phyloP scores from a whole-genome alignment of 2,113 vertebrate species.

The Carlito syrichta region DNA sequence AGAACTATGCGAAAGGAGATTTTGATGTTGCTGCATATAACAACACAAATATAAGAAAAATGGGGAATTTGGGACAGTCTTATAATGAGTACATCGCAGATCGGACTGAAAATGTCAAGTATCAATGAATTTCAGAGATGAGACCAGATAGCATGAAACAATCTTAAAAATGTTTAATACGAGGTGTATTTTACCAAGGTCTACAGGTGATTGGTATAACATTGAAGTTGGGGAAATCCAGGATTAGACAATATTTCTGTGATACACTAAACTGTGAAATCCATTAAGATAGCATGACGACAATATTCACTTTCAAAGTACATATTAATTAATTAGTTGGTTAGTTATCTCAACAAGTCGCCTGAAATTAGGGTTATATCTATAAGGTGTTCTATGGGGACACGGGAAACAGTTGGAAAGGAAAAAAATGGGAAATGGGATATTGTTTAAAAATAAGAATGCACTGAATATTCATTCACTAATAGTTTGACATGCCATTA shows the following conservation, averaged over 20 bases:
- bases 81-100: neutral
- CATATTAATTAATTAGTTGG: neutral
- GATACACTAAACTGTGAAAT: neutral
- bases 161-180: constrained; percentile 1
- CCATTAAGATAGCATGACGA: neutral
- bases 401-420: neutral
- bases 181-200: neutral
- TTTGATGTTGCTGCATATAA: neutral
- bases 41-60: neutral
- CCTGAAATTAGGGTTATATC: neutral
- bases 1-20: neutral
- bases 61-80: neutral
- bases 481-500: constrained; percentile 13
- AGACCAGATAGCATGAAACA: neutral
- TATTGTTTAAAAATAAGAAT: neutral
- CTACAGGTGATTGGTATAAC: neutral
- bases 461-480: neutral
- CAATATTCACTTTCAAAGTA: neutral
- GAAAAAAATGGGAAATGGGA: neutral
- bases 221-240: neutral
- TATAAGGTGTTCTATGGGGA: neutral
- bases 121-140: neutral
- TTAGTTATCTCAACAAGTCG: neutral
- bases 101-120: neutral
- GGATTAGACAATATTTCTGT: neutral